Evolutionary conservation across 2,113 vertebrate species (phyloP).

Genomic region (Myocastor coypus): DNA sequence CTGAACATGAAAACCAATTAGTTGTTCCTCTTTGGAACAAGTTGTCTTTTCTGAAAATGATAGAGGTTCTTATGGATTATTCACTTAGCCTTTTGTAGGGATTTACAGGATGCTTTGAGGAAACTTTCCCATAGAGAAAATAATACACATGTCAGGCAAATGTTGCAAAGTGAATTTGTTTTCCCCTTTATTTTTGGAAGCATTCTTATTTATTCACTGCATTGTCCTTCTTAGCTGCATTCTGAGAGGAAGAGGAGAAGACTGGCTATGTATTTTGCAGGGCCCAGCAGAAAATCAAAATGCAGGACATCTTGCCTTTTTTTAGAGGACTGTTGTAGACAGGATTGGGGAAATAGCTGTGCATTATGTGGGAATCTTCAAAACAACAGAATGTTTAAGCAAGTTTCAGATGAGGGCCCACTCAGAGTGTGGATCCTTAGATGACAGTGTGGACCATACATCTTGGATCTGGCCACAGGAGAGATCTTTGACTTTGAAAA

Average conservation of each 20-base stretch:
- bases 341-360: neutral
- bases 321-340: neutral
- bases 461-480: neutral
- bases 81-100: conserved; percentile 68
- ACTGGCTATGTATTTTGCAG: neutral
- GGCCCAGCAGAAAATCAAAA: neutral
- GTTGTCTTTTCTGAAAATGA: conserved; percentile 52
- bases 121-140: conserved; percentile 52
- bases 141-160: neutral
- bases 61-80: conserved; percentile 30
- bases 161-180: neutral
- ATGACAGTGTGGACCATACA: neutral
- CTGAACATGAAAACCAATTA: conserved; percentile 63
- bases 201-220: conserved; percentile 3
- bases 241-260: neutral
- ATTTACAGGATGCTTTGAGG: neutral
- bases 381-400: neutral
- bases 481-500: neutral
- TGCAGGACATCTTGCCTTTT: neutral
- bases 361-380: neutral
- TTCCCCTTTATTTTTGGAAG: conserved; percentile 39
- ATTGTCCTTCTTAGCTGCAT: neutral
- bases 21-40: conserved; percentile 51
- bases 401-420: neutral
- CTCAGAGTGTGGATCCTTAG: neutral